Evolutionary conservation across 2,888 invertebrate genomes (phyloP), one percentile per base, ranked within the genome.

Genomic region (Ferrisia virgata): DNA sequence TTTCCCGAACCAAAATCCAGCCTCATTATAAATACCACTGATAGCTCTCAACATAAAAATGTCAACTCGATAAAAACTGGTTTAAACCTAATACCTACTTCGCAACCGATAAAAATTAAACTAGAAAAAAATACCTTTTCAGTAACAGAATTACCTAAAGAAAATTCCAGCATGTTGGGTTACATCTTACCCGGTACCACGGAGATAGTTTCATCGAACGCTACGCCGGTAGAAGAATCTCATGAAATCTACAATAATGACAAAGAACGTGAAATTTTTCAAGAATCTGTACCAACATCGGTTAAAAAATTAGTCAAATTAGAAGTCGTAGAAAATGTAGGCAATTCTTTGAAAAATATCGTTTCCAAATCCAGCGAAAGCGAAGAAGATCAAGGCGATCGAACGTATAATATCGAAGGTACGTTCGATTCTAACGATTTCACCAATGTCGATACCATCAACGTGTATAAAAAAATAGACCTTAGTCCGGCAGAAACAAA

Each of bases 241-340:
- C 85, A 86, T 82, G 86, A 86, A 47, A 82, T 82, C 86, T 88
- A 80, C 36, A 85, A 84, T 72, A 86, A 82, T 36, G 86, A 82
- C 85, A 86, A 86, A 72, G 85, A 82, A 53, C 86, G 81, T 64
- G 84, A 79, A 69, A 76, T 72, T 81, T 87, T 11, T 87, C 85
- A 85, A 85, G 43, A 69, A 0, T 79, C 64, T n/a, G 79, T 43
- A 18, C 15, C 58, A 0, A 33, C 47, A 9, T 8, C 47, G 36
- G 80, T 69, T 11, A 80, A 84, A 39, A 79, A 84, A 39, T 40
- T 78, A 2, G 22, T 69, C 1, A 64, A 58, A 15, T 28, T 47
- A 47, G 47, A 18, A 33, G 31, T 31, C 1, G 25, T 43, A 31
- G 79, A 69, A 69, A 69, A 39, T 22, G 69, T 69, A 8, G 28